A percentile compares a stretch with the other conserved stretches of the same genome.
Conservation (phyloP, 2,113 vertebrate genomes). For the Aldabrachelys gigantea region DNA sequence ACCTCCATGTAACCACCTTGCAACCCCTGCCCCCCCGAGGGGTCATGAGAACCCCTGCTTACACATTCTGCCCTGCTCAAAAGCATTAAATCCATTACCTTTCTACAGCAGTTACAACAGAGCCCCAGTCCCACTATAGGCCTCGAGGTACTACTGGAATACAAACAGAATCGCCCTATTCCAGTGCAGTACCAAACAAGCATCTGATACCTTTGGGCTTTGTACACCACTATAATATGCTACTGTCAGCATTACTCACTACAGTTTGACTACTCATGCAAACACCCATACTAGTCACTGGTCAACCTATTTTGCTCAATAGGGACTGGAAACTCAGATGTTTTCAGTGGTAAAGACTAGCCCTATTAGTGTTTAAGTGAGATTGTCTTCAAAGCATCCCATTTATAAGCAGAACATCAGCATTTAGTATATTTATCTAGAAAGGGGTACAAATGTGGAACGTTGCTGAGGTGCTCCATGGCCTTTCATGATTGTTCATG, state of each 20-base stretch:
- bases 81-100: not conserved
- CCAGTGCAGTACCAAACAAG: not conserved
- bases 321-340: not conserved
- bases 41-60: no score
- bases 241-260: rapidly evolving
- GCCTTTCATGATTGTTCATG: not conserved
- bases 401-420: not conserved
- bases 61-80: not conserved
- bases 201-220: no score
- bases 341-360: not conserved
- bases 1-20: no score
- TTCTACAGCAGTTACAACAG: not conserved
- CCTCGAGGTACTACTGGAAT: not conserved
- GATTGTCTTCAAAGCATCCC: not conserved
- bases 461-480: not conserved
- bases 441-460: not conserved
- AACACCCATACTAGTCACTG: not conserved
- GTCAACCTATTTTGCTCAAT: not conserved
- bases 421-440: not conserved
- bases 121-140: not conserved
- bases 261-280: not conserved
- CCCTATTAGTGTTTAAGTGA: not conserved
- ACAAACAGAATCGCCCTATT: not conserved
- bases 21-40: no score
- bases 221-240: rapidly evolving